These are phyloP conservation scores for Chionodraco myersi DNA, from an alignment of 2,113 vertebrate genomes.

Conservation along the genomic window DNA sequence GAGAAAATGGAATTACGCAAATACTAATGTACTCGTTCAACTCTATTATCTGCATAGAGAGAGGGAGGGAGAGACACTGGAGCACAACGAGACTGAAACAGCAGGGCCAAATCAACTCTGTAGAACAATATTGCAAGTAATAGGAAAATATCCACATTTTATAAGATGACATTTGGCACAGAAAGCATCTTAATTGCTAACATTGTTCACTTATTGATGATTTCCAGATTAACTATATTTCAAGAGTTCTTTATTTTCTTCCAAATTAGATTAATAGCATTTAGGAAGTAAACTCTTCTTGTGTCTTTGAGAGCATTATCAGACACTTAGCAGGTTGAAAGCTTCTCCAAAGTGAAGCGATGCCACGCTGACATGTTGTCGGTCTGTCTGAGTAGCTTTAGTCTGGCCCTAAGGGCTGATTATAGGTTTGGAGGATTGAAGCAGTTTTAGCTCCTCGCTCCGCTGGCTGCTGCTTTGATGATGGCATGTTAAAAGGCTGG, in stretches of 20 bases:
- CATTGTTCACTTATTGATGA: not conserved
- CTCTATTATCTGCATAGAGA: constrained; percentile 24
- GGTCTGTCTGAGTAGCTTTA: constrained; percentile 50
- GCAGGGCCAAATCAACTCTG: not conserved
- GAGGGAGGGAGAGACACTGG: constrained; percentile 15
- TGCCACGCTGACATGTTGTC: constrained; percentile 38
- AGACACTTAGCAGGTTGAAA: constrained; percentile 19
- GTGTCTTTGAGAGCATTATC: constrained; percentile 25
- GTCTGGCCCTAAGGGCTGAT: constrained; percentile 57
- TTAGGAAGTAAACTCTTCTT: constrained; percentile 17
- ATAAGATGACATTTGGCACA: not conserved
- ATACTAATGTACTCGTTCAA: constrained; percentile 53
- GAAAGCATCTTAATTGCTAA: not conserved
- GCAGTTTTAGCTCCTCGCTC: constrained; percentile 16
- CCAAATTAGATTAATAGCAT: constrained; percentile 6
- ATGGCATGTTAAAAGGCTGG: constrained; percentile 29
- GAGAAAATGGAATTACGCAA: constrained; percentile 57
- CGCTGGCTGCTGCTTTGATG: constrained; percentile 34
- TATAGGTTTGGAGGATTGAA: constrained; percentile 44
- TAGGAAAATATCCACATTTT: not conserved
- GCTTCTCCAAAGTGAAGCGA: constrained; percentile 32
- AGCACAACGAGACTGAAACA: constrained; percentile 21
- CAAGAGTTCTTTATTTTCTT: constrained; percentile 1
- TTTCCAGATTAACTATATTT: constrained; percentile 23
- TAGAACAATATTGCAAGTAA: not conserved